Percentiles rank a stretch among this genome's conserved stretches.
These are phyloP conservation scores for Pampus argenteus DNA, from an alignment of 2,797 vertebrate genomes.

Conservation along the genomic window DNA sequence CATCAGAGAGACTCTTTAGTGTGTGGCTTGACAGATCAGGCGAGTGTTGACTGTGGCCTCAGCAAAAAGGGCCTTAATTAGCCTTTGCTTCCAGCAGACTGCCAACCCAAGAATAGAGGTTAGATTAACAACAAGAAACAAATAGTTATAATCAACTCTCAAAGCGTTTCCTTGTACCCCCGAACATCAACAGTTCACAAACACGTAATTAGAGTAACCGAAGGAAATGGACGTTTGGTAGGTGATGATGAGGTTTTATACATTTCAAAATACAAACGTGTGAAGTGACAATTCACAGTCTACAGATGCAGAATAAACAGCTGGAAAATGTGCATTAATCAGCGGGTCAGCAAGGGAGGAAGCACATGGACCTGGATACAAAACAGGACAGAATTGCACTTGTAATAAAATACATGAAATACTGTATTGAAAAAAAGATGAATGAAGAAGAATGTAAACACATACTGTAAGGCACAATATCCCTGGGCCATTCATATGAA, in stretches of 20 bases:
- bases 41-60: conserved; percentile 66
- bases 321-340: conserved; percentile 39
- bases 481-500: conserved; percentile 17
- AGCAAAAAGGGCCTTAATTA: conserved; percentile 70
- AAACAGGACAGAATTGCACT: conserved; percentile 35
- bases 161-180: conserved; percentile 52
- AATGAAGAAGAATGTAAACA: conserved; percentile 55
- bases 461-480: conserved; percentile 30
- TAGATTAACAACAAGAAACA: conserved; percentile 68
- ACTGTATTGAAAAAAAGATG: conserved; percentile 43
- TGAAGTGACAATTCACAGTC: conserved; percentile 75
- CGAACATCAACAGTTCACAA: conserved; percentile 71
- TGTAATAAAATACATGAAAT: conserved; percentile 36
- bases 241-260: conserved; percentile 70
- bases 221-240: conserved; percentile 72
- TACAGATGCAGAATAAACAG: conserved; percentile 48
- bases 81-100: conserved; percentile 59
- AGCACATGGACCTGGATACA: conserved; percentile 14
- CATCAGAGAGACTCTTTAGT: conserved; percentile 67
- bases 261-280: conserved; percentile 73
- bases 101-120: conserved; percentile 67
- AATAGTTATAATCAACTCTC: conserved; percentile 78
- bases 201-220: conserved; percentile 68
- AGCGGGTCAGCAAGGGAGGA: conserved; percentile 5
- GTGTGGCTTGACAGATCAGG: conserved; percentile 72